phyloP scores from a whole-genome alignment of 2,888 invertebrate species.

The Brenthis daphne region DNA sequence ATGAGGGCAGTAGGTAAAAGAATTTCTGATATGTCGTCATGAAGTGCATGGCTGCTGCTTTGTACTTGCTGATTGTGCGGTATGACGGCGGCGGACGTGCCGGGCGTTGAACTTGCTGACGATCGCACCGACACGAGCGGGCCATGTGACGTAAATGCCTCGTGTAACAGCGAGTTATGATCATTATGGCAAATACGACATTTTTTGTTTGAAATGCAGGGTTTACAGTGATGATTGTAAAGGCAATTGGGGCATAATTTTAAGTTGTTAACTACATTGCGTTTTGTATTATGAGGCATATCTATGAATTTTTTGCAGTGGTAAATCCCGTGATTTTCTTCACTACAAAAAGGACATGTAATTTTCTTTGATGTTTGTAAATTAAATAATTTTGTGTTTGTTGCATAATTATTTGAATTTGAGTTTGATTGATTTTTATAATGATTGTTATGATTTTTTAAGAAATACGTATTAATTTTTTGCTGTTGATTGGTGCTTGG shows the following conservation, averaged over 20 bases:
- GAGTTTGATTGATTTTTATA: neutral
- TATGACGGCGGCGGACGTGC: too few species aligned
- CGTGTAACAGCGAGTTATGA: constrained; percentile 34
- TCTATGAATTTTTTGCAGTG: constrained; percentile 22
- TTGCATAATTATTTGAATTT: neutral
- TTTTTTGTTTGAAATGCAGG: constrained; percentile 33
- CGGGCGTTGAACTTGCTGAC: neutral
- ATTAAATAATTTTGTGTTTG: neutral
- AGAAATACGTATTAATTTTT: neutral
- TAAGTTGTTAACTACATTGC: neutral
- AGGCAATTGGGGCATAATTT: constrained; percentile 40
- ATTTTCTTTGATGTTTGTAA: neutral
- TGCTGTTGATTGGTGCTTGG: neutral
- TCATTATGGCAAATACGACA: constrained; percentile 29
- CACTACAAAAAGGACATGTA: neutral
- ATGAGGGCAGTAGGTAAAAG: constrained; percentile 23
- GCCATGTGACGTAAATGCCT: constrained; percentile 14
- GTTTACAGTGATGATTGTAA: constrained; percentile 33
- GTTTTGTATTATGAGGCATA: neutral
- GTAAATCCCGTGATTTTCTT: constrained; percentile 6
- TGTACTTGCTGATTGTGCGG: too few species aligned
- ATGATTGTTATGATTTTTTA: too few species aligned
- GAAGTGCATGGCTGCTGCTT: too few species aligned
- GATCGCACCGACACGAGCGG: neutral
- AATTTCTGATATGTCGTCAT: neutral